Evolutionary conservation across 1,140 invertebrate genomes (phyloP).

Genomic region (Battus philenor): DNA sequence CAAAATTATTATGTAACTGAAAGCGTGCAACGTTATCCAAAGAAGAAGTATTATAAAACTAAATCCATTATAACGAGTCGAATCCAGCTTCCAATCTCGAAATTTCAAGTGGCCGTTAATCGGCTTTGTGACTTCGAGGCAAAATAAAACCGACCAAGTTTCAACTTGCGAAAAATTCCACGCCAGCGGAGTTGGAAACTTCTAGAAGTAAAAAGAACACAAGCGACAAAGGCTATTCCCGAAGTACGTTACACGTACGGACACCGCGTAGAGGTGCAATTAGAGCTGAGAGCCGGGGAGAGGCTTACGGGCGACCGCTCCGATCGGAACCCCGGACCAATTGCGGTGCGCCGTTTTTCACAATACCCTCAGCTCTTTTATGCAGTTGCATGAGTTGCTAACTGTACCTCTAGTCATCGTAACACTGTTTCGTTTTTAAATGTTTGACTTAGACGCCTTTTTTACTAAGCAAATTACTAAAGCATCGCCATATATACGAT

Average conservation of each 20-base stretch:
- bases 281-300: constrained; percentile 49
- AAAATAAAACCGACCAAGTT: constrained; percentile 5
- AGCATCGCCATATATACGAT: too few species aligned
- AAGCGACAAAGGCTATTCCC: constrained; percentile 27
- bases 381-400: constrained; percentile 4
- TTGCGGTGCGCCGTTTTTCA: constrained; percentile 11
- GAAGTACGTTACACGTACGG: constrained; percentile 46
- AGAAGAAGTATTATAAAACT: constrained; percentile 15
- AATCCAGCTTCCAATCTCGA: neutral
- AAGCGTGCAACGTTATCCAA: too few species aligned
- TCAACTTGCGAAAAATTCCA: neutral
- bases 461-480: too few species aligned
- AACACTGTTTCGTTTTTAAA: too few species aligned
- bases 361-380: constrained; percentile 3
- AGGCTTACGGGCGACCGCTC: constrained; percentile 37
- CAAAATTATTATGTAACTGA: too few species aligned
- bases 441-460: too few species aligned
- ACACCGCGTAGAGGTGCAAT: constrained; percentile 52
- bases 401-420: too few species aligned
- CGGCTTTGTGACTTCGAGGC: constrained; percentile 6
- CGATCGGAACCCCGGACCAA: constrained; percentile 1
- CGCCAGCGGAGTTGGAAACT: constrained; percentile 23
- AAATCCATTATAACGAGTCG: neutral
- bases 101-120: constrained; percentile 5
- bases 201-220: too few species aligned